These are phyloP conservation scores for Sebastes vulpes DNA, from an alignment of 2,797 vertebrate genomes.

Conservation along the genomic window DNA sequence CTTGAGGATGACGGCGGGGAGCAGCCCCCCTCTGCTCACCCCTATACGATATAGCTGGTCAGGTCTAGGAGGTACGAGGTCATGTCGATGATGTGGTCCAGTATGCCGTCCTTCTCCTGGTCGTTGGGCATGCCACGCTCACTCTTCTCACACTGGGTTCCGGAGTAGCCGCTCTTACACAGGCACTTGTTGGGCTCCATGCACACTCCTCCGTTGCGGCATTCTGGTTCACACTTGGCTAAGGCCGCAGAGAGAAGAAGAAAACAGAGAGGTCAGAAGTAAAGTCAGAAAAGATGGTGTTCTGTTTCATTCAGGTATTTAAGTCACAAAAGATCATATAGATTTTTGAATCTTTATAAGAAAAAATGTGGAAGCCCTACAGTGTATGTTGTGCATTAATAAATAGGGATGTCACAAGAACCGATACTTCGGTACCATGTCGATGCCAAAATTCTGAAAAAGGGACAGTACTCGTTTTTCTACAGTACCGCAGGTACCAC, in stretches of 20 bases:
- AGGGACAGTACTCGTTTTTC: too few relatives aligned
- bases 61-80: conserved; percentile 98
- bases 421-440: too few relatives aligned
- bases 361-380: not conserved
- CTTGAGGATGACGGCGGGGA: conserved; percentile 53
- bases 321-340: not conserved
- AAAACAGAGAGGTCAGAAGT: conserved; percentile 5
- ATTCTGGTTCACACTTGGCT: conserved; percentile 97
- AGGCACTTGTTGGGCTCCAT: conserved; percentile 96
- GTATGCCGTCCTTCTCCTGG: conserved; percentile 93
- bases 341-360: not conserved
- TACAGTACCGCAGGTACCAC: too few relatives aligned
- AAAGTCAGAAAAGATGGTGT: not conserved
- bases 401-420: not conserved
- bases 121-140: conserved; percentile 90
- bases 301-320: not conserved
- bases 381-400: not conserved
- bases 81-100: conserved; percentile 99
- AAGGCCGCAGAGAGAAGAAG: conserved; percentile 28
- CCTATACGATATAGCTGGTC: conserved; percentile 98
- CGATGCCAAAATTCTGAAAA: too few relatives aligned
- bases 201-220: conserved; percentile 96
- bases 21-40: conserved; percentile 53
- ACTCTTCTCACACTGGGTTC: conserved; percentile 94
- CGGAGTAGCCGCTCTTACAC: conserved; percentile 97